Evolutionary conservation across 2,888 invertebrate species (phyloP), one percentile per base, ranked within the genome.

Genomic region (Halictus ligatus): DNA sequence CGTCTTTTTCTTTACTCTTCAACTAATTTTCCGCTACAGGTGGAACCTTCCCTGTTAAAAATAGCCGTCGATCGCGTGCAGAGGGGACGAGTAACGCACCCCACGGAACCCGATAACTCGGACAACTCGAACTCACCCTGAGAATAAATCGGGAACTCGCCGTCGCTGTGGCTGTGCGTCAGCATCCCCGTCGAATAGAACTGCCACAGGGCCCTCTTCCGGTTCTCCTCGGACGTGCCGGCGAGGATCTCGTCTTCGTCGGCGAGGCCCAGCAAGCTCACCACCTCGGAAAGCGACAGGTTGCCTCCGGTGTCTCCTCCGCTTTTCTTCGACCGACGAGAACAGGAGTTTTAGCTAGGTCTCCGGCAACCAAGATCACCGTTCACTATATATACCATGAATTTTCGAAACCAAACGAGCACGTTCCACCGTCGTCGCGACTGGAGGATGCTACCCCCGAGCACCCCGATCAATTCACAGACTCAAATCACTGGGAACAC

Each of bases 91-190:
- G 50, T n/a, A 21, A 50, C 77, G 29, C 15, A 13, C 76, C 25
- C 15, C 12, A 2, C 25, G 46, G 40, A 69, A 35, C 15, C 40
- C 50, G 54, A 18, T 40, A 46, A 64, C 29, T 35, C n/a, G 60
- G 7, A 12, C 12, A 35, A 18, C 40, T 54, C 6, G 7, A 12
- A 85, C 92, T 94, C 96, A 98, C 98, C 98, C 97, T 97, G 97
- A 92, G 97, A 96, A 95, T 97, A 97, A 95, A 97, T 97, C 93
- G 98, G 98, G 96, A 98, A 98, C 96, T 98, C 98, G 94, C 98
- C 97, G 95, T 98, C 98, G 95, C 98, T 98, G 96, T 97, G 97
- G 95, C 98, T 98, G 96, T 98, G 98, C 91, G 97, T 98, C 95
- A 98, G 96, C 97, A 98, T 98, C 95, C 94, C 94, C 84, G 93